Evolutionary conservation across 1,140 invertebrate species (phyloP).

Genomic region (Scaptomyza graminum): DNA sequence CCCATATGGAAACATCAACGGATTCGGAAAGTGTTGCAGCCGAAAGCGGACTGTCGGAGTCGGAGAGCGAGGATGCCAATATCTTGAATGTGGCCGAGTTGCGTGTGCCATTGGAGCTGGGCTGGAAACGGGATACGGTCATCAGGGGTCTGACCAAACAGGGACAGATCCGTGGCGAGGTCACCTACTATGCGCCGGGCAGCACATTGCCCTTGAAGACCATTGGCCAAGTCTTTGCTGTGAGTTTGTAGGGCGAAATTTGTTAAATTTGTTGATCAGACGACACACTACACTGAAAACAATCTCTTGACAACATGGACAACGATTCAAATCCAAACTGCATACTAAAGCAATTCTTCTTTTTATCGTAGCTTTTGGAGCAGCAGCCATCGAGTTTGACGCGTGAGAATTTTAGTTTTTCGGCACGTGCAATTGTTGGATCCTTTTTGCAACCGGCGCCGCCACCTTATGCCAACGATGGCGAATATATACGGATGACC

Average conservation of each 20-base stretch:
- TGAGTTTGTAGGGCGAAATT: conserved; percentile 83
- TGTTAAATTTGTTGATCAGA: conserved; percentile 19
- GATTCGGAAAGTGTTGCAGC: conserved; percentile 85
- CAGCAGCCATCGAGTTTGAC: conserved; percentile 91
- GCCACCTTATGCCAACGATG: conserved; percentile 85
- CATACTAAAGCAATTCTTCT: background rate
- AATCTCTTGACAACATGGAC: background rate
- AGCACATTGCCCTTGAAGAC: conserved; percentile 84
- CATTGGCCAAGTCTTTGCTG: conserved; percentile 85
- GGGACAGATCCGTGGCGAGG: conserved; percentile 92
- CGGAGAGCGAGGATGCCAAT: conserved; percentile 84
- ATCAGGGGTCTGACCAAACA: conserved; percentile 92
- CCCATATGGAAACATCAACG: conserved; percentile 84
- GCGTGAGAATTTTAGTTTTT: conserved; percentile 96
- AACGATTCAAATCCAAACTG: too few relatives aligned
- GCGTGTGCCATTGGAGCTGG: conserved; percentile 90
- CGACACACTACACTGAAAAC: background rate
- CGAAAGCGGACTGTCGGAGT: conserved; percentile 84
- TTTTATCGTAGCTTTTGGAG: conserved; percentile 88
- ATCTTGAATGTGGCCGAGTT: conserved; percentile 87
- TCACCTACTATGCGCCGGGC: conserved; percentile 94
- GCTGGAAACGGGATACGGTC: conserved; percentile 95
- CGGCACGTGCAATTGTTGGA: conserved; percentile 93
- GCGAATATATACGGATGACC: conserved; percentile 86
- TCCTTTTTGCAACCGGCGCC: conserved; percentile 91